Conservation (phyloP, 2,888 invertebrate species). For the Hyposoter didymator region DNA sequence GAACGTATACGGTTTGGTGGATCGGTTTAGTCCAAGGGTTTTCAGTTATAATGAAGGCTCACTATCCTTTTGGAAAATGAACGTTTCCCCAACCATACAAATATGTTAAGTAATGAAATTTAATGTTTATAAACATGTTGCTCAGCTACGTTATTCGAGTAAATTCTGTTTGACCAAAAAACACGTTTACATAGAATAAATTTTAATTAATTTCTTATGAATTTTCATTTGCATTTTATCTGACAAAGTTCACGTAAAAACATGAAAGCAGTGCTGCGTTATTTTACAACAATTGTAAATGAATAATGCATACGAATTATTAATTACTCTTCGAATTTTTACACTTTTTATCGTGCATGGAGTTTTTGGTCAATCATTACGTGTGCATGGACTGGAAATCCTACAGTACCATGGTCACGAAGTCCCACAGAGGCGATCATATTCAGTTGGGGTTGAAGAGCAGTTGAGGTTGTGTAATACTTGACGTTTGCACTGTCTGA, state of each 20-base stretch:
- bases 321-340: background rate
- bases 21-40: constrained; percentile 5
- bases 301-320: background rate
- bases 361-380: background rate
- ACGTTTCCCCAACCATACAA: background rate
- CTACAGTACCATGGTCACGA: background rate
- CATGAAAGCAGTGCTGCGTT: background rate
- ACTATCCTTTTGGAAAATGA: background rate
- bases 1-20: background rate
- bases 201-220: background rate
- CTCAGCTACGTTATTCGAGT: background rate
- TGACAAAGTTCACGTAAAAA: background rate
- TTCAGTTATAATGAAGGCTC: constrained; percentile 22
- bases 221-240: background rate
- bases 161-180: background rate
- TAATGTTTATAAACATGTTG: background rate
- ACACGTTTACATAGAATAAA: background rate
- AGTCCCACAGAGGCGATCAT: constrained; percentile 35
- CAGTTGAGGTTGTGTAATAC: constrained; percentile 15
- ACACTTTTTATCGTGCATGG: background rate
- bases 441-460: constrained; percentile 8
- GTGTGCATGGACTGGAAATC: background rate
- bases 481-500: constrained; percentile 48
- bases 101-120: background rate
- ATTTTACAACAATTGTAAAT: background rate